phyloP scores from a whole-genome alignment of 1,140 invertebrate species.

The Drosophila pectinifera region DNA sequence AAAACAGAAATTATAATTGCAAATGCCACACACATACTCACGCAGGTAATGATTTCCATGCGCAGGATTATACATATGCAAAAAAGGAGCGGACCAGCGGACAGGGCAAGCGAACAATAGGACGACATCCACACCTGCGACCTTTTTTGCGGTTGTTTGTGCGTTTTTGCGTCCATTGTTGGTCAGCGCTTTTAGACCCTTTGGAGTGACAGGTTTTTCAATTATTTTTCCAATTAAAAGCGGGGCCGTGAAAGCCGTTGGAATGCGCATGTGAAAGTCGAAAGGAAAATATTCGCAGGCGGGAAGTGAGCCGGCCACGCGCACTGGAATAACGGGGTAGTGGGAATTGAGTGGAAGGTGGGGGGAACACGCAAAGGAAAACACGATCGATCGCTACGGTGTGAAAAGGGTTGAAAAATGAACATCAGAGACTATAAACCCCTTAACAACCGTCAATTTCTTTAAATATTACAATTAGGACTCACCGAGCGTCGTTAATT shows the following conservation, averaged over 20 bases:
- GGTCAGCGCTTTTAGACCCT: constrained; percentile 21
- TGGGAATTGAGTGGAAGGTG: not conserved
- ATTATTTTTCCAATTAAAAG: constrained; percentile 62
- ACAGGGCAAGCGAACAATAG: constrained; percentile 27
- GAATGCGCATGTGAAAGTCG: constrained; percentile 57
- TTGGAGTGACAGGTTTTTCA: constrained; percentile 42
- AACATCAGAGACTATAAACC: constrained; percentile 2
- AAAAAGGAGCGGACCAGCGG: constrained; percentile 4
- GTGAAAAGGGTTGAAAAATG: constrained; percentile 23
- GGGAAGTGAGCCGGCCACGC: constrained; percentile 51
- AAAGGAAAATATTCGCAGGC: constrained; percentile 74
- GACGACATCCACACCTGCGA: constrained; percentile 57
- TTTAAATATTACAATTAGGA: not conserved
- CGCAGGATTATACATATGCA: constrained; percentile 22
- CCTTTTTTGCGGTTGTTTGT: constrained; percentile 47
- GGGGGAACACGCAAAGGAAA: not conserved
- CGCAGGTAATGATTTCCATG: constrained; percentile 67
- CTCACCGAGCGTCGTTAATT: constrained; percentile 74
- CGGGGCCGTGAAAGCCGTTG: not conserved
- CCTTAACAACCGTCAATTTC: not conserved
- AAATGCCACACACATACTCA: constrained; percentile 64
- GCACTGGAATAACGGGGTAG: constrained; percentile 21
- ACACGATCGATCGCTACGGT: not conserved
- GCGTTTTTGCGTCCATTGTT: constrained; percentile 41
- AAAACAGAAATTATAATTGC: constrained; percentile 55